phyloP scores from a whole-genome alignment of 2,888 invertebrate species.

The Exephanes ischioxanthus region DNA sequence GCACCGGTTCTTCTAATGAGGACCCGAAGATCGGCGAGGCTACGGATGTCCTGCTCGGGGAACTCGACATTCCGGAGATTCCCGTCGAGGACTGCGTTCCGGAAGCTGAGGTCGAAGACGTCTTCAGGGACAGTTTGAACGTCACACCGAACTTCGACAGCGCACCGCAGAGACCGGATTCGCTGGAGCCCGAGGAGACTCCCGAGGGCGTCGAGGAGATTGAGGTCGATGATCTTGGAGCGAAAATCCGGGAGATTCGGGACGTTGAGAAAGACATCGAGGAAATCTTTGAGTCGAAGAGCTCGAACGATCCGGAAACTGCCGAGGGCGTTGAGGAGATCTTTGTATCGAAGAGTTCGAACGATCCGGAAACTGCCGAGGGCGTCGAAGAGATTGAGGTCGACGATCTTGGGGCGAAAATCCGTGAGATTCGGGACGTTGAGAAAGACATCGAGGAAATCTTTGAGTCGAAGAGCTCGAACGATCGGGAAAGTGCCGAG shows the following conservation, averaged over 20 bases:
- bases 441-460: constrained; percentile 69
- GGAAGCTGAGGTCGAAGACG: constrained; percentile 66
- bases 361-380: constrained; percentile 24
- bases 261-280: constrained; percentile 71
- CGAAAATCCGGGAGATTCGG: constrained; percentile 69
- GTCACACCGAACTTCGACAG: constrained; percentile 76
- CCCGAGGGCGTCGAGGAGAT: constrained; percentile 34
- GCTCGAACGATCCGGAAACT: no score
- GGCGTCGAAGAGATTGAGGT: constrained; percentile 30
- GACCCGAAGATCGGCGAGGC: constrained; percentile 63
- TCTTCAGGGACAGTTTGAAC: constrained; percentile 86
- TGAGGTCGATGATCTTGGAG: constrained; percentile 54
- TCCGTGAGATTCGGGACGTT: constrained; percentile 70
- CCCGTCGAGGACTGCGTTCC: constrained; percentile 48
- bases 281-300: not conserved
- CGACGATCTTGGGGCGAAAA: constrained; percentile 66
- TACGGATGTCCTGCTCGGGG: constrained; percentile 11
- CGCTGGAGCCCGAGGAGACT: constrained; percentile 70
- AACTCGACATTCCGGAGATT: constrained; percentile 46
- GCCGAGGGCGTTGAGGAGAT: no score
- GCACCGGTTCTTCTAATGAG: constrained; percentile 55
- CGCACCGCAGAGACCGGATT: constrained; percentile 74
- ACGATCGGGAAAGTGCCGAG: not conserved
- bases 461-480: constrained; percentile 39
- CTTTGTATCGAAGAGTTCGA: no score